Evolutionary conservation across 2,797 vertebrate species (phyloP).

Genomic region (Smutsia temminckii): DNA sequence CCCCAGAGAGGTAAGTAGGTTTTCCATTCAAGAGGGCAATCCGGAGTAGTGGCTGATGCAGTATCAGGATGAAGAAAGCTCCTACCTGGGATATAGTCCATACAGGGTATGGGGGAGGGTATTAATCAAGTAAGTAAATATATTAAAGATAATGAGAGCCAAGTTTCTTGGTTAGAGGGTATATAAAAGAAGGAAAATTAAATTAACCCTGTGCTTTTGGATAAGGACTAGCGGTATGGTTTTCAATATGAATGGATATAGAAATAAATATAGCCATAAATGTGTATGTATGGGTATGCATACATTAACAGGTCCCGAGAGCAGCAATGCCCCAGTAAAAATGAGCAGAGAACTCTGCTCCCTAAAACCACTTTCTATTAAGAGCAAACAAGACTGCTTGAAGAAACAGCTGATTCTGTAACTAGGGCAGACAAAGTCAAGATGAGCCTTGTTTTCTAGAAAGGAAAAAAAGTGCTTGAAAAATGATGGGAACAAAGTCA

Average conservation of each 20-base stretch:
- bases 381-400: background rate
- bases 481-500: background rate
- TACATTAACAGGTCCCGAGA: background rate
- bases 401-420: slow-evolving; percentile 19
- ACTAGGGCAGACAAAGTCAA: background rate
- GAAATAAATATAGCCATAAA: background rate
- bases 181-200: background rate
- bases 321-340: background rate
- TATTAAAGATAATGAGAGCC: background rate
- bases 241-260: background rate
- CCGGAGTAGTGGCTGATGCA: background rate
- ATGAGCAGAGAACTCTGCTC: background rate
- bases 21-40: background rate
- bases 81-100: background rate
- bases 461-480: background rate
- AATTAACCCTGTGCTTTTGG: background rate
- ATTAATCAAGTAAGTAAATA: background rate
- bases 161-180: background rate
- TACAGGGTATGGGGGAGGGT: too few species aligned
- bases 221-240: background rate
- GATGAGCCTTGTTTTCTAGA: background rate
- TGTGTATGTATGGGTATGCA: background rate
- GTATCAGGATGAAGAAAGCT: background rate
- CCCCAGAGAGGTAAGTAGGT: background rate
- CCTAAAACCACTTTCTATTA: background rate